phyloP scores from a whole-genome alignment of 2,888 invertebrate genomes.

The Zootermopsis nevadensis region DNA sequence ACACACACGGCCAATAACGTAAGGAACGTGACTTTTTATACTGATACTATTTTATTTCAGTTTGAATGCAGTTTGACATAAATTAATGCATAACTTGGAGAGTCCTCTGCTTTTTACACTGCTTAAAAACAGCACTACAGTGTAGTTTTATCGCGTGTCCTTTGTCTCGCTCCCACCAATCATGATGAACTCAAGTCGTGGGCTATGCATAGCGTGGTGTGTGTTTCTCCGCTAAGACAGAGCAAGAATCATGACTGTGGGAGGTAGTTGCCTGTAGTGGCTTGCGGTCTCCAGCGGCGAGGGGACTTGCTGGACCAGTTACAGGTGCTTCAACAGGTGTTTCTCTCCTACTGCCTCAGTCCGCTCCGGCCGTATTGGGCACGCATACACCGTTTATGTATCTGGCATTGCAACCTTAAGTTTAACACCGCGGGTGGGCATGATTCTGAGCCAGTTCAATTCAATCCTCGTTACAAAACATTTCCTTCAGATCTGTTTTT shows the following conservation, averaged over 20 bases:
- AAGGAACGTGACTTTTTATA: no score
- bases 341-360: not conserved
- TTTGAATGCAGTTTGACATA: no score
- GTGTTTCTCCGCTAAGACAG: not conserved
- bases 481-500: no score
- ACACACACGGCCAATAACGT: no score
- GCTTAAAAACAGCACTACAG: no score
- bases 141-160: not conserved
- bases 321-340: slow-evolving; percentile 35
- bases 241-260: slow-evolving; percentile 3
- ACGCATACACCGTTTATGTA: not conserved
- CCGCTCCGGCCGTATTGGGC: not conserved
- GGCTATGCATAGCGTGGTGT: not conserved
- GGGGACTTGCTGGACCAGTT: slow-evolving; percentile 33
- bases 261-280: slow-evolving; percentile 22
- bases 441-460: no score
- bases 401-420: no score
- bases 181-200: not conserved
- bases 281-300: slow-evolving; percentile 20
- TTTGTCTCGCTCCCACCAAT: not conserved
- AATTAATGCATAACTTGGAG: no score
- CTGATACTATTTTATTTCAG: no score
- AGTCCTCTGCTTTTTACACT: no score
- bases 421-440: no score
- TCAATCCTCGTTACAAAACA: no score